These are phyloP conservation scores for Camelus bactrianus DNA, from an alignment of 2,113 vertebrate species.

Conservation along the genomic window DNA sequence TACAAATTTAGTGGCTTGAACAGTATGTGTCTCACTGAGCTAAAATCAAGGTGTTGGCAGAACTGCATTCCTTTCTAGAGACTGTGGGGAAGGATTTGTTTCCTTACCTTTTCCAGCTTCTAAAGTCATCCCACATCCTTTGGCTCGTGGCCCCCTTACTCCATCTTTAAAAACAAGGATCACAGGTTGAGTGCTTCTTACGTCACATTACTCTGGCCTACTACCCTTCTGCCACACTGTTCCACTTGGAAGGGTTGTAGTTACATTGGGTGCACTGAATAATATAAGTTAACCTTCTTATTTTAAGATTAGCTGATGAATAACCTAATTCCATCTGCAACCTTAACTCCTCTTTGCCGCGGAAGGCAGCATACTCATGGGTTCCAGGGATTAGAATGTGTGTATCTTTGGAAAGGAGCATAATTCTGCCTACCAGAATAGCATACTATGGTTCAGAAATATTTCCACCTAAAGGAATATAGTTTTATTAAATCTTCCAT, in stretches of 20 bases:
- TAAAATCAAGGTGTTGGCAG: neutral
- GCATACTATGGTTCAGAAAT: neutral
- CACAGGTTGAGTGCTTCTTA: neutral
- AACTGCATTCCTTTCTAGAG: neutral
- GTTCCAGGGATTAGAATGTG: neutral
- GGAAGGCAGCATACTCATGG: neutral
- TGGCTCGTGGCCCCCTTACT: neutral
- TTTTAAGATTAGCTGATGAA: slow-evolving; percentile 32
- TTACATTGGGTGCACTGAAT: neutral
- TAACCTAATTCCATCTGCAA: neutral
- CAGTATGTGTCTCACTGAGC: neutral
- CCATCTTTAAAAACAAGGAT: neutral
- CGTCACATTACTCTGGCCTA: neutral
- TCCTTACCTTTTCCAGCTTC: neutral
- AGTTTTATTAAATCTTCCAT: neutral
- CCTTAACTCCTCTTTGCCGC: slow-evolving; percentile 2
- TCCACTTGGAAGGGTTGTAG: neutral
- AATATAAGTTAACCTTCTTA: slow-evolving; percentile 42
- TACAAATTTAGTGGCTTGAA: neutral
- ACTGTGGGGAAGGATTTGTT: neutral
- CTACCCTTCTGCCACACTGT: neutral
- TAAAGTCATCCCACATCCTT: neutral
- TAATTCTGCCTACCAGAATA: neutral
- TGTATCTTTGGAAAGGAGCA: neutral
- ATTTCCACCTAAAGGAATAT: neutral